phyloP scores from a whole-genome alignment of 1,140 invertebrate genomes.

The Penaeus vannamei region DNA sequence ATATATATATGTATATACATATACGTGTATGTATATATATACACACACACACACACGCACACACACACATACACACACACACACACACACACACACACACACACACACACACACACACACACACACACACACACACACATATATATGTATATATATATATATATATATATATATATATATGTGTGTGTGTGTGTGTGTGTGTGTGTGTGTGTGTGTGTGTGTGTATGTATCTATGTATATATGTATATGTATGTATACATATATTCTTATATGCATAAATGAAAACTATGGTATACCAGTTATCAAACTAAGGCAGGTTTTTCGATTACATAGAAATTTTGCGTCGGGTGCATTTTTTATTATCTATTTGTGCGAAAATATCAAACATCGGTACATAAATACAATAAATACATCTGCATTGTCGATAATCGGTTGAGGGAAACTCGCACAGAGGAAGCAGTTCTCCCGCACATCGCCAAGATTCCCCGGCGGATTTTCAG shows the following conservation, averaged over 20 bases:
- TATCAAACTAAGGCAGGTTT: no score
- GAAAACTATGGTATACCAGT: background rate
- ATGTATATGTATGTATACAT: conserved; percentile 4
- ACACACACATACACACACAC: background rate
- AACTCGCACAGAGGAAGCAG: no score
- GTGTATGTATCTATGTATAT: conserved; percentile 6
- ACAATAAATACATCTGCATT: no score
- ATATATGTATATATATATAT: conserved; percentile 18
- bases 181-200: background rate
- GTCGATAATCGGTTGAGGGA: no score
- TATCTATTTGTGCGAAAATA: no score
- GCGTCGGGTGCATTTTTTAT: no score
- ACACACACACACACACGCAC: background rate
- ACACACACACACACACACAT: background rate
- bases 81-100: background rate
- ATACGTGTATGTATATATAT: background rate
- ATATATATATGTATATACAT: no score
- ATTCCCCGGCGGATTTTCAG: no score
- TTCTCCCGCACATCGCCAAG: no score
- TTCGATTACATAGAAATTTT: no score
- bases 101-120: background rate
- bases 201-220: background rate
- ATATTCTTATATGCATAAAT: conserved; percentile 3
- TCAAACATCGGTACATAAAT: no score
- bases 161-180: conserved; percentile 25